These are phyloP conservation scores for Xestia rhomboidea DNA, from an alignment of 2,888 invertebrate genomes.

Conservation along the genomic window DNA sequence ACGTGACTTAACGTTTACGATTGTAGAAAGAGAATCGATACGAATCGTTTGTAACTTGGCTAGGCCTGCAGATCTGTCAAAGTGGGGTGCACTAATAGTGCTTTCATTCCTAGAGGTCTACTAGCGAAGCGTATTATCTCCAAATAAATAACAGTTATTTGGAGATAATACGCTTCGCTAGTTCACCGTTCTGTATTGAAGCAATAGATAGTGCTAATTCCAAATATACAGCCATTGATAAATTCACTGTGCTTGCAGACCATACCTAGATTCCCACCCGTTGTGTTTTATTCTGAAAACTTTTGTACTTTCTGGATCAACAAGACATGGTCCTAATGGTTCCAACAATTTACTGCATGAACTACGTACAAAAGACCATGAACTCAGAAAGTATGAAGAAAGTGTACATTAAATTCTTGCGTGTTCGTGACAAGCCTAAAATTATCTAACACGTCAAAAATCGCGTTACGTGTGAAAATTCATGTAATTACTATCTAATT, in stretches of 20 bases:
- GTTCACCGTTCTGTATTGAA: background rate
- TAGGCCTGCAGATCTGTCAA: background rate
- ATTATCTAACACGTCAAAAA: slow-evolving; percentile 35
- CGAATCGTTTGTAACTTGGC: too few species aligned
- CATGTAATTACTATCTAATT: slow-evolving; percentile 30
- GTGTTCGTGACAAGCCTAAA: slow-evolving; percentile 28
- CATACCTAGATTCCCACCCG: background rate
- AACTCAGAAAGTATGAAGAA: slow-evolving; percentile 7
- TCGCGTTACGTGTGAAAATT: slow-evolving; percentile 18
- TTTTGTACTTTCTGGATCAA: slow-evolving; percentile 17
- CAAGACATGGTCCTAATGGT: background rate
- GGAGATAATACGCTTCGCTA: too few species aligned
- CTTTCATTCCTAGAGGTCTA: background rate
- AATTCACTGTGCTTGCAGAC: background rate
- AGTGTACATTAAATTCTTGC: background rate
- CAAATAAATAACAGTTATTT: background rate
- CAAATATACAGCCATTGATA: background rate
- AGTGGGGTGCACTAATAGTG: background rate
- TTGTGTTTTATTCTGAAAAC: background rate
- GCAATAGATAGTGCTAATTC: background rate
- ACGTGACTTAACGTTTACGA: too few species aligned
- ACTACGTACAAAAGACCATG: background rate
- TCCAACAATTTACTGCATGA: background rate
- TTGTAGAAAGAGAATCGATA: too few species aligned
- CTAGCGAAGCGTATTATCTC: background rate